Conservation (phyloP, 1,140 invertebrate genomes). For the Akabosia matsudoensis region DNA sequence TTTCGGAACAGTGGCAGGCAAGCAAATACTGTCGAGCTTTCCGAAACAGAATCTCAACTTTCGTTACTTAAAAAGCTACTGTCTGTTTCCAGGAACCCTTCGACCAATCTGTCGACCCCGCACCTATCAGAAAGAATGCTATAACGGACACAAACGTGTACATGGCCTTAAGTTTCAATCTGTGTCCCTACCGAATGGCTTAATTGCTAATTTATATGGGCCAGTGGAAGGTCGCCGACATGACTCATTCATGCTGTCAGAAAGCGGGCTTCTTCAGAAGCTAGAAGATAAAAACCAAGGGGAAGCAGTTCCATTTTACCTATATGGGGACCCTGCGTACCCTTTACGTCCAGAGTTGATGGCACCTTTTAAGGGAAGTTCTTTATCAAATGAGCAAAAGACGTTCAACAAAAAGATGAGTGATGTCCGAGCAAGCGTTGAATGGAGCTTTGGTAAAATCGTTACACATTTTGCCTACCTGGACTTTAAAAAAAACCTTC, state of each 20-base stretch:
- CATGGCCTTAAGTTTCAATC: constrained; percentile 31
- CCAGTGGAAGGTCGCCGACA: constrained; percentile 20
- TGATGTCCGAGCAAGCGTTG: not conserved
- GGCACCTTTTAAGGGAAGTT: constrained; percentile 24
- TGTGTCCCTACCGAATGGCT: constrained; percentile 21
- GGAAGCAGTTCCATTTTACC: not conserved
- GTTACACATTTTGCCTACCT: constrained; percentile 26
- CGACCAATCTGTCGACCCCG: not conserved
- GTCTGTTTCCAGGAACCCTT: not conserved
- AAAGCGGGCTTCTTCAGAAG: not conserved
- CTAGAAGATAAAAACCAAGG: not conserved
- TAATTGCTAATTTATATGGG: constrained; percentile 28
- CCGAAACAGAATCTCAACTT: not conserved
- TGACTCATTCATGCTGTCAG: constrained; percentile 9
- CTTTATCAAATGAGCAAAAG: not conserved
- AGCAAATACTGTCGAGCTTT: not conserved
- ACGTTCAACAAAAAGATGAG: constrained; percentile 28
- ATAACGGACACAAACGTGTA: constrained; percentile 30
- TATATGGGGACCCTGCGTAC: constrained; percentile 34
- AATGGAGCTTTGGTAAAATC: constrained; percentile 29
- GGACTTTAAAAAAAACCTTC: constrained; percentile 35
- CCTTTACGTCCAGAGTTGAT: constrained; percentile 12
- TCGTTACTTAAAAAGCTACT: not conserved
- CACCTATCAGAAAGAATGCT: not conserved
- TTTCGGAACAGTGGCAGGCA: not conserved